Conservation (phyloP, 2,797 vertebrate species). For the Gymnopithys bicolor region DNA sequence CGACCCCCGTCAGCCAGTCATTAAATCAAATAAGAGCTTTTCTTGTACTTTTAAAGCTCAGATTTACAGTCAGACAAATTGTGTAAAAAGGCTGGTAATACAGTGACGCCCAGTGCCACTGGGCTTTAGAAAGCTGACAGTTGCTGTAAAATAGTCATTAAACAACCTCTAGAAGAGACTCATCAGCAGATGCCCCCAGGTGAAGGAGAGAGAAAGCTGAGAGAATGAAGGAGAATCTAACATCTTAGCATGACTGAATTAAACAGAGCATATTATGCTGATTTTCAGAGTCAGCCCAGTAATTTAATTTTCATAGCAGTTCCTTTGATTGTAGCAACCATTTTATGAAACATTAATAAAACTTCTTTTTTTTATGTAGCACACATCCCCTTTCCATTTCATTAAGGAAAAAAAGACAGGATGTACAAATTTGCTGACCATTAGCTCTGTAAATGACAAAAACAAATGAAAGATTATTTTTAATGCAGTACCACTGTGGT, state of each 20-base stretch:
- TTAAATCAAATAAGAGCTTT: slow-evolving; percentile 81
- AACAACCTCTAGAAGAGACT: slow-evolving; percentile 86
- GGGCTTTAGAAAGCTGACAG: slow-evolving; percentile 84
- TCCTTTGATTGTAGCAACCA: slow-evolving; percentile 84
- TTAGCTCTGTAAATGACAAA: slow-evolving; percentile 75
- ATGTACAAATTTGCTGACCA: slow-evolving; percentile 77
- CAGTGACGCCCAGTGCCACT: slow-evolving; percentile 80
- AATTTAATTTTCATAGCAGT: slow-evolving; percentile 85
- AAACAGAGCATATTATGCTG: slow-evolving; percentile 86
- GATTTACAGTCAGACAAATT: slow-evolving; percentile 81
- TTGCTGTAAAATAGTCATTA: slow-evolving; percentile 87
- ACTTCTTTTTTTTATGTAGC: slow-evolving; percentile 74
- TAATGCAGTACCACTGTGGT: slow-evolving; percentile 45
- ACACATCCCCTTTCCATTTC: slow-evolving; percentile 78
- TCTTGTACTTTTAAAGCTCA: slow-evolving; percentile 79
- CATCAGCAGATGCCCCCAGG: slow-evolving; percentile 87
- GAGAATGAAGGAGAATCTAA: slow-evolving; percentile 83
- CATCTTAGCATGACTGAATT: slow-evolving; percentile 85
- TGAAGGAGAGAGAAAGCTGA: slow-evolving; percentile 83
- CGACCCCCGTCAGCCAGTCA: slow-evolving; percentile 73
- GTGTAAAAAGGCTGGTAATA: slow-evolving; percentile 80
- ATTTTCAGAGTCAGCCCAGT: slow-evolving; percentile 83
- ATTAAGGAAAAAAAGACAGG: slow-evolving; percentile 75
- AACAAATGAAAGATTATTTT: slow-evolving; percentile 55
- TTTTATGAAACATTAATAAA: slow-evolving; percentile 86